phyloP scores from a whole-genome alignment of 2,888 invertebrate species.

The Pomacea canaliculata region DNA sequence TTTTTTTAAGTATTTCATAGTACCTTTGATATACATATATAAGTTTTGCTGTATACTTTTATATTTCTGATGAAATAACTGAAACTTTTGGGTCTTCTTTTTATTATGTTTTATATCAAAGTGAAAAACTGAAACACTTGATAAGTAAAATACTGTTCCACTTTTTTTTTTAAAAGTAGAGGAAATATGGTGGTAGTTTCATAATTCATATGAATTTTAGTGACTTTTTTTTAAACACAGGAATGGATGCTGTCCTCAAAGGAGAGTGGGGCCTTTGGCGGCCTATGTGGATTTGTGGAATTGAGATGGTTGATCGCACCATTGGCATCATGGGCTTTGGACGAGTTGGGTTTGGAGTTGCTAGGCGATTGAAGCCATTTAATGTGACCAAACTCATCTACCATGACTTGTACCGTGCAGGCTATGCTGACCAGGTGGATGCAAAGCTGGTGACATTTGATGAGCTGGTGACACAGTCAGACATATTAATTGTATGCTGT shows the following conservation, averaged over 20 bases:
- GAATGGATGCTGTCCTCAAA: constrained; percentile 67
- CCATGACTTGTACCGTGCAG: constrained; percentile 77
- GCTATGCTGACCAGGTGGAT: constrained; percentile 74
- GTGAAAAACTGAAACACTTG: too few relatives aligned
- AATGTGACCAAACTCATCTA: constrained; percentile 82
- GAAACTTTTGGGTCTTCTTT: too few relatives aligned
- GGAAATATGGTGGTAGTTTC: too few relatives aligned
- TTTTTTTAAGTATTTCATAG: too few relatives aligned
- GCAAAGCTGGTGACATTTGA: constrained; percentile 81
- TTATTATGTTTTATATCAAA: too few relatives aligned
- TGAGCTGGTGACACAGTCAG: constrained; percentile 78
- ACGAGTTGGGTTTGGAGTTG: constrained; percentile 78
- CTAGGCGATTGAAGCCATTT: constrained; percentile 82
- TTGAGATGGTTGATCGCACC: constrained; percentile 82
- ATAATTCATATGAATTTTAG: too few relatives aligned
- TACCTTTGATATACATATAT: too few relatives aligned
- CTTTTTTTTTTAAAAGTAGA: too few relatives aligned
- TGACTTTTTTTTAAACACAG: constrained; percentile 36
- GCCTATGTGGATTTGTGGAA: constrained; percentile 91
- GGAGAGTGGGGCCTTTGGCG: constrained; percentile 91
- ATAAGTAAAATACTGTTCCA: too few relatives aligned
- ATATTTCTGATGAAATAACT: too few relatives aligned
- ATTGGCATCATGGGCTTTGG: constrained; percentile 73
- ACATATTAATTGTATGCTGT: constrained; percentile 82
- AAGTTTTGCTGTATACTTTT: too few relatives aligned